Evolutionary conservation across 1,140 invertebrate genomes (phyloP), one percentile per base, ranked within the genome.

Genomic region (Caerostris darwini): DNA sequence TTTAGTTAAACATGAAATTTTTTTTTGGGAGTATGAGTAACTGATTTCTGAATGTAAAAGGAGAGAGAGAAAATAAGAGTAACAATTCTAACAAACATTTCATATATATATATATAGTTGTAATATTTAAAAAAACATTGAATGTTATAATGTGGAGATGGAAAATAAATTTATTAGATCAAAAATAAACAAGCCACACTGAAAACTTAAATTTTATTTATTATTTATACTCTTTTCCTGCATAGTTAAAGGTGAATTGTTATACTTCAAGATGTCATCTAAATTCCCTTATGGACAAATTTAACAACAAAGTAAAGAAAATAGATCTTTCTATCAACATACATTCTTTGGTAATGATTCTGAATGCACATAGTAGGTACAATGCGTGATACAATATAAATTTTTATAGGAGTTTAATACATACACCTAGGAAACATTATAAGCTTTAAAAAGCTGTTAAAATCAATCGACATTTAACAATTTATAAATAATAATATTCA

Each of bases 261-360:
- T 17, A 77, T 92, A 92, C 14, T 64, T 92, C 50, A 81, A 90
- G 67, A 56, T 90, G 57, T 83, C 82, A 92, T 54, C 91, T 92
- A 92, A 59, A 56, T 67, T 50, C n/a, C 17, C 64, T 64, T 69
- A 71, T 17, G 91, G 69, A 69, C 34, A 64, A 71, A 85, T 86
- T 58, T 92, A 85, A 92, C 83, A 90, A 81, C 53, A 85, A 92
- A 92, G 91, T 86, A 92, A 92, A 86, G 82, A 92, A 92, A 92
- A 92, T 86, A 86, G 83, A 86, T 86, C 69, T 69, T 57, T 86
- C 54, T 69, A 58, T 58, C 56, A 90, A 77, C 59, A 86, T 19
- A 69, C 59, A 92, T 6, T 85, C 91, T 86, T 86, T 92, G 81
- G 81, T 92, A 57, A 64, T 61, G 82, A 56, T 83, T 56, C n/a